A percentile compares a stretch with the other conserved stretches of the same genome.
phyloP scores from a whole-genome alignment of 2,113 vertebrate species.

The Antennarius striatus region DNA sequence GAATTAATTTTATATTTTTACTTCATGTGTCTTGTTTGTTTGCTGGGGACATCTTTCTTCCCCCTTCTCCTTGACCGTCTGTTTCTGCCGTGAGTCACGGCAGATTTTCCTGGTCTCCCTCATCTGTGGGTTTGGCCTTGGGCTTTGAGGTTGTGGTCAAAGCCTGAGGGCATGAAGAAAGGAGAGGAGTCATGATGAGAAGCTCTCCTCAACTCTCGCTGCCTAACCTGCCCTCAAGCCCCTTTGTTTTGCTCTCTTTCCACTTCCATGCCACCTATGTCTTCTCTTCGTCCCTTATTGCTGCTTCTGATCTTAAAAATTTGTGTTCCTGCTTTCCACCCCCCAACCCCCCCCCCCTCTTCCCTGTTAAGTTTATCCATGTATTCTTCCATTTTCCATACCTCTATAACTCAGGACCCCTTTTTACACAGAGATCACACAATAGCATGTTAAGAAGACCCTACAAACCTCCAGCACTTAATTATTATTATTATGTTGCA shows the following conservation, averaged over 20 bases:
- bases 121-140: constrained; percentile 58
- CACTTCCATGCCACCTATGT: constrained; percentile 29
- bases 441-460: too few species aligned
- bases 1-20: constrained; percentile 7
- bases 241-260: constrained; percentile 32
- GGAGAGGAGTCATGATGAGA: constrained; percentile 64
- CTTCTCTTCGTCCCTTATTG: constrained; percentile 4
- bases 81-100: constrained; percentile 57
- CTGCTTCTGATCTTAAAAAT: constrained; percentile 2
- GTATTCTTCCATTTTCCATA: not conserved
- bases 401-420: too few species aligned
- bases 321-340: not conserved
- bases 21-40: constrained; percentile 29
- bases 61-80: not conserved
- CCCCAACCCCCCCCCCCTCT: too few species aligned
- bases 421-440: too few species aligned
- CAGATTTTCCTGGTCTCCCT: constrained; percentile 40
- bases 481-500: too few species aligned
- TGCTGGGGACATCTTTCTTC: constrained; percentile 14
- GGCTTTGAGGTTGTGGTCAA: constrained; percentile 66
- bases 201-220: constrained; percentile 47
- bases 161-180: constrained; percentile 55
- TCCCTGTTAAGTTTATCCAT: constrained; percentile 7
- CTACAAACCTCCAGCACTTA: too few species aligned
- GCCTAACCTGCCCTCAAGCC: constrained; percentile 49